Evolutionary conservation across 2,113 vertebrate genomes (phyloP), one percentile per base, ranked within the genome.

Genomic region (Rhinichthys klamathensis): DNA sequence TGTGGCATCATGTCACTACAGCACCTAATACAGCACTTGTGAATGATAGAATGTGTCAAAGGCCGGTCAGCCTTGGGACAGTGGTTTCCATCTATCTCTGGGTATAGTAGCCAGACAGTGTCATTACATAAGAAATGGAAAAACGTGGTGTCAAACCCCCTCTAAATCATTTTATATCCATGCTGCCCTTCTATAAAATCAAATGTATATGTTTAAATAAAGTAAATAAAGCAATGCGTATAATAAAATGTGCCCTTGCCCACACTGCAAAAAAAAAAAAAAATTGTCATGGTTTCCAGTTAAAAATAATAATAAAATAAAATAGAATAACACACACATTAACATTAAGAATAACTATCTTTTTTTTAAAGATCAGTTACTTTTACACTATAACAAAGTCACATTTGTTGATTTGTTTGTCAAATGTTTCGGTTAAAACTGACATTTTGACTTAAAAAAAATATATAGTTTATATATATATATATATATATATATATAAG

Each of bases 1-100:
- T 51, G 79, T 21, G 18, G 25, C 38, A 21, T 80, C n/a, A n/a
- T n/a, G 60, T 80, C 78, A 46, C 38, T 65, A 65, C 35, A 61
- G 44, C 44, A 81, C 61, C 46, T 67, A 32, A 67, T 49, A 23
- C 25, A 51, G 79, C 79, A 67, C n/a, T 81, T 81, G 38, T 32
- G 60, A 81, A 18, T 67, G 60, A 81, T 6, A 30, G 61, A 6
- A 23, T 3, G 61, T 81, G 79, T 49, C 41, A 67, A 65, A 67
- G 61, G 60, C 41, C 16, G 41, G 60, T 46, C 79, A 51, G 27
- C 60, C 41, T 67, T 67, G 25, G 27, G 79, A 81, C 35, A 46
- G 38, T 46, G 38, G 61, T 30, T 81, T 67, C 5, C 25, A 67
- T 0, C 25, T 23, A 30, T 54, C 16, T 46, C 25, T 49, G 73